Percentiles rank a stretch among this genome's conserved stretches.
These are phyloP conservation scores for Tortrix viridana DNA, from an alignment of 2,888 invertebrate genomes.

Conservation along the genomic window DNA sequence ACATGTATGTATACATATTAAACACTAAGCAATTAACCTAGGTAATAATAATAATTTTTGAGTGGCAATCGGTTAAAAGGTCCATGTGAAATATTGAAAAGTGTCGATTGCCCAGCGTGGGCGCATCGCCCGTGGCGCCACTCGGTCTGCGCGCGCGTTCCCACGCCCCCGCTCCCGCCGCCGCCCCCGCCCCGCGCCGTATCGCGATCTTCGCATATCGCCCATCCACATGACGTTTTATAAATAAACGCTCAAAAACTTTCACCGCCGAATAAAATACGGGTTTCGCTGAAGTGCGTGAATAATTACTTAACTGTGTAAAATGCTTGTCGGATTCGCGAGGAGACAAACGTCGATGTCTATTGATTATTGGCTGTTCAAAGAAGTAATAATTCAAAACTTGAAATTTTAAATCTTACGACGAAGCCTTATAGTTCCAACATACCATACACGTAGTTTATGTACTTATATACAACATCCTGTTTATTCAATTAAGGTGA, in stretches of 20 bases:
- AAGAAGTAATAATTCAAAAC: neutral
- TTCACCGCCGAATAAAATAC: slow-evolving; percentile 66
- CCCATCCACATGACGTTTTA: slow-evolving; percentile 53
- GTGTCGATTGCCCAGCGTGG: slow-evolving; percentile 45
- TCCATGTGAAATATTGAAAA: too few species aligned
- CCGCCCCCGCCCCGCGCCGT: slow-evolving; percentile 41
- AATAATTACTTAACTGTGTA: slow-evolving; percentile 50
- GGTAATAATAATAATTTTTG: too few species aligned
- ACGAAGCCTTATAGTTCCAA: too few species aligned
- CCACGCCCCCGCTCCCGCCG: slow-evolving; percentile 58
- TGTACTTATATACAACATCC: too few species aligned
- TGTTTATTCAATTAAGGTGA: too few species aligned
- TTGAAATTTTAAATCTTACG: too few species aligned
- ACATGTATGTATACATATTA: too few species aligned
- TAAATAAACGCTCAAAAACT: slow-evolving; percentile 70
- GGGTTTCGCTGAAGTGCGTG: slow-evolving; percentile 56
- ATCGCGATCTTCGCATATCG: slow-evolving; percentile 50
- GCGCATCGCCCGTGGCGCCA: slow-evolving; percentile 75
- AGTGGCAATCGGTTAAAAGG: too few species aligned
- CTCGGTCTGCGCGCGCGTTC: slow-evolving; percentile 71
- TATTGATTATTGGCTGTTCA: neutral
- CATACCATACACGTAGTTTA: too few species aligned
- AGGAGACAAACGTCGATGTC: too few species aligned
- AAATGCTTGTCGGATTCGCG: slow-evolving; percentile 47
- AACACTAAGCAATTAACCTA: too few species aligned